phyloP scores from a whole-genome alignment of 2,888 invertebrate genomes.

The Parelbella ahira region DNA sequence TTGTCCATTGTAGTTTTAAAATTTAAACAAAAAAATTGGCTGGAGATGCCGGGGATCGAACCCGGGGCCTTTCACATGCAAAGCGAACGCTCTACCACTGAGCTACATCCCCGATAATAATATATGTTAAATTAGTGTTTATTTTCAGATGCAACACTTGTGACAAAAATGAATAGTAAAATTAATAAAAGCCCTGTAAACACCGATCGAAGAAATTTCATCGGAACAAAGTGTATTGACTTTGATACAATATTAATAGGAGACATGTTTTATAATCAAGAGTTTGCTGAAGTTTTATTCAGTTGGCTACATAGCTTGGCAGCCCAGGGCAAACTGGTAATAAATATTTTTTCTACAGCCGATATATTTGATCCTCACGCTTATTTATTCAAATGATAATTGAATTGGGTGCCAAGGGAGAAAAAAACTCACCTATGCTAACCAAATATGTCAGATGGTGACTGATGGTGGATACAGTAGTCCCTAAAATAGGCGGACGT shows the following conservation, averaged over 20 bases:
- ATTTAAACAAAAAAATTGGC: too few relatives aligned
- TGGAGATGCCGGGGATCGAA: conserved; percentile 98
- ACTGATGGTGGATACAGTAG: too few relatives aligned
- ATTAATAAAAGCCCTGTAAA: conserved; percentile 64
- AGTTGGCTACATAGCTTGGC: conserved; percentile 71
- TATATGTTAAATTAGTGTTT: too few relatives aligned
- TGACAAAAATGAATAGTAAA: conserved; percentile 72
- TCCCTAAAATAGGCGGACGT: too few relatives aligned
- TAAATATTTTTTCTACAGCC: too few relatives aligned
- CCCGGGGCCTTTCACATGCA: conserved; percentile 99
- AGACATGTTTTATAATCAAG: conserved; percentile 85
- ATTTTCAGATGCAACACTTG: conserved; percentile 73
- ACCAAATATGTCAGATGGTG: too few relatives aligned
- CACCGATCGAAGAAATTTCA: conserved; percentile 60
- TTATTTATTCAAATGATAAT: too few relatives aligned
- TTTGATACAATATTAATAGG: conserved; percentile 84
- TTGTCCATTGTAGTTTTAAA: too few relatives aligned
- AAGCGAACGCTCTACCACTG: conserved; percentile 99
- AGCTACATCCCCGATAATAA: conserved; percentile 92
- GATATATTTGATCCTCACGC: too few relatives aligned
- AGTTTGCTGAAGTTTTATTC: conserved; percentile 74
- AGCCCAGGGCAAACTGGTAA: conserved; percentile 51
- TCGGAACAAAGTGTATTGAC: conserved; percentile 54
- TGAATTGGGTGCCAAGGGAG: too few relatives aligned
- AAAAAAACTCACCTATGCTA: too few relatives aligned